phyloP scores from a whole-genome alignment of 2,888 invertebrate species.

The Ctenicera cuprea region DNA sequence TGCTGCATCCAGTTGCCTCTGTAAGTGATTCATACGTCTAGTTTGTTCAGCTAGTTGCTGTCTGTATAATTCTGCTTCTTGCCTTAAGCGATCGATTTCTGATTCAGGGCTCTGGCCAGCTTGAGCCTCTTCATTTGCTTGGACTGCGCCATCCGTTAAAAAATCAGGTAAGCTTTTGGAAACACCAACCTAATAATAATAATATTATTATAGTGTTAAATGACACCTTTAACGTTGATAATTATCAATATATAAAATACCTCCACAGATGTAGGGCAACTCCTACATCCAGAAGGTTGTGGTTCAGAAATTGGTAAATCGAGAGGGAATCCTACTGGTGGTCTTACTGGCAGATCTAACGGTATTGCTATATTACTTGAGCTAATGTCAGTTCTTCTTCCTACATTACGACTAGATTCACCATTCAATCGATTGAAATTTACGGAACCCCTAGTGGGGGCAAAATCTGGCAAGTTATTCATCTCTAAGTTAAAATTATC shows the following conservation, averaged over 20 bases:
- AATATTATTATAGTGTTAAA: too few relatives aligned
- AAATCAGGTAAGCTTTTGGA: constrained; percentile 82
- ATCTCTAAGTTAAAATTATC: constrained; percentile 74
- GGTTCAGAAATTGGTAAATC: constrained; percentile 67
- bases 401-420: constrained; percentile 59
- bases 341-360: constrained; percentile 67
- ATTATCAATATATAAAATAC: constrained; percentile 52
- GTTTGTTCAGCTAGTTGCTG: constrained; percentile 75
- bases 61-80: constrained; percentile 75
- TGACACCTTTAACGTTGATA: too few relatives aligned
- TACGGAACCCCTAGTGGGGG: constrained; percentile 70
- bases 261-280: constrained; percentile 59
- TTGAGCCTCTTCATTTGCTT: constrained; percentile 62
- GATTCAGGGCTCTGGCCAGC: constrained; percentile 65
- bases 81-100: constrained; percentile 73
- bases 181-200: constrained; percentile 67
- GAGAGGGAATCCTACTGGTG: constrained; percentile 68
- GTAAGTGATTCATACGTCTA: constrained; percentile 74
- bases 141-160: constrained; percentile 81
- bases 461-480: constrained; percentile 82
- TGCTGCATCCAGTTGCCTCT: constrained; percentile 74
- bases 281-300: constrained; percentile 58
- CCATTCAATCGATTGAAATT: constrained; percentile 55
- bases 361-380: constrained; percentile 62
- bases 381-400: constrained; percentile 55